phyloP scores from a whole-genome alignment of 2,888 invertebrate genomes.

The Caenorhabditis imperialis region DNA sequence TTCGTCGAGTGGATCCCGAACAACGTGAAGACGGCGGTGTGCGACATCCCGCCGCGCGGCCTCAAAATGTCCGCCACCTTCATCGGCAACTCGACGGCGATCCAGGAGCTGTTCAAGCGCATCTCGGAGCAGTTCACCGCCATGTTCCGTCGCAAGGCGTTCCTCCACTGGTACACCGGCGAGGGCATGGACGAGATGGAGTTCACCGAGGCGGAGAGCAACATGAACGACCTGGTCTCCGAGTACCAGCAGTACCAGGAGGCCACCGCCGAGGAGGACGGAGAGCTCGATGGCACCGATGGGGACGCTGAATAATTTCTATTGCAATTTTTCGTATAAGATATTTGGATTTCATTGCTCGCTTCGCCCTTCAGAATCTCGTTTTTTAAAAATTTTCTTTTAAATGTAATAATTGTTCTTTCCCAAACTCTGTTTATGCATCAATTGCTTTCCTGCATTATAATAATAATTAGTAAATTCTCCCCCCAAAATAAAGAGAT shows the following conservation, averaged over 20 bases:
- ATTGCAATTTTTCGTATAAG: no score
- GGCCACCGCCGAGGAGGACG: constrained; percentile 65
- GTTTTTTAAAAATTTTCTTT: neutral
- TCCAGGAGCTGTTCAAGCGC: constrained; percentile 90
- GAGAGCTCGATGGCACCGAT: constrained; percentile 55
- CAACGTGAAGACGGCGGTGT: constrained; percentile 93
- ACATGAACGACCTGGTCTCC: constrained; percentile 85
- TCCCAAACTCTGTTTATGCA: neutral
- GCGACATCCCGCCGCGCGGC: constrained; percentile 91
- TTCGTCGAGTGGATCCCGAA: constrained; percentile 80
- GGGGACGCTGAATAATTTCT: constrained; percentile 33
- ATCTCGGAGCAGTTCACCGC: constrained; percentile 90
- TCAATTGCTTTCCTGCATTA: neutral
- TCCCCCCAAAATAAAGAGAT: constrained; percentile 11
- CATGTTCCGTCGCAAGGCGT: constrained; percentile 95
- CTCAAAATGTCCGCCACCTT: constrained; percentile 92
- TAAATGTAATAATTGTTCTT: neutral
- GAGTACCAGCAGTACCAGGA: constrained; percentile 89
- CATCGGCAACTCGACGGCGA: constrained; percentile 90
- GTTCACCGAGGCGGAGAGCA: constrained; percentile 94
- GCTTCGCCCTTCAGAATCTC: neutral
- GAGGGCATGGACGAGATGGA: constrained; percentile 98
- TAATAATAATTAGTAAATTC: constrained; percentile 3
- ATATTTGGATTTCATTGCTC: neutral
- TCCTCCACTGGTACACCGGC: constrained; percentile 97